Base-by-base conservation (phyloP, 2,797 vertebrate genomes). In the Taeniopygia guttata region DNA sequence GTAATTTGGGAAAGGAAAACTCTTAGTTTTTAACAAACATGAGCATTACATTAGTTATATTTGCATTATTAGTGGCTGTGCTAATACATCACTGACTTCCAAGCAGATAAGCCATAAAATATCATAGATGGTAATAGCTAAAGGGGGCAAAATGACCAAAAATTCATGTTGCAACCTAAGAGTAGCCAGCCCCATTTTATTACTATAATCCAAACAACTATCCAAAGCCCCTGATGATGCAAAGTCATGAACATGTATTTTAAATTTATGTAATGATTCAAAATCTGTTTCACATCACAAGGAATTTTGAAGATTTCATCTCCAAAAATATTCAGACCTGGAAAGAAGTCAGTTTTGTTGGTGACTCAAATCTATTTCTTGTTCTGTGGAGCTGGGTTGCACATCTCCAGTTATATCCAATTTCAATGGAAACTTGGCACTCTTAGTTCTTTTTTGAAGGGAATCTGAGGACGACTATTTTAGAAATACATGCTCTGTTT, bases 401-500 rank as follows among this genome's bases (percentile, higher is more conserved):
- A 58, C 36, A 27, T 95, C 94, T 95, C 84, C 73, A 56, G 16
- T 87, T 89, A 64, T 64, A 78, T 87, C 49, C 21, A 27, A 2
- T 87, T 92, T 86, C 89, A 93, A 6, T 89, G 73, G 84, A 93
- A 96, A 94, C 87, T 94, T 96, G 91, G 82, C 89, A 88, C 52
- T 45, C 48, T 14, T n/a, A 52, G 36, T 55, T 72, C 54, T 81
- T 73, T 90, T 59, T 45, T 9, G 16, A 89, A 78, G 76, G 67
- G 66, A 85, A 75, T 80, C 64, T 85, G 82, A 94, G 74, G 85
- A 74, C 54, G 22, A 40, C 75, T 93, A 11, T 81, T 93, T 93
- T 87, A 55, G 82, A 92, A 94, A 82, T 76, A 32, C 4, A 30
- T 20, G 36, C 76, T 80, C 25, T 92, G 49, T 89, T 93, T 96